Percentiles rank a stretch among this genome's conserved stretches.
These are phyloP conservation scores for Bos taurus DNA, from an alignment of 2,113 vertebrate species.

Conservation along the genomic window DNA sequence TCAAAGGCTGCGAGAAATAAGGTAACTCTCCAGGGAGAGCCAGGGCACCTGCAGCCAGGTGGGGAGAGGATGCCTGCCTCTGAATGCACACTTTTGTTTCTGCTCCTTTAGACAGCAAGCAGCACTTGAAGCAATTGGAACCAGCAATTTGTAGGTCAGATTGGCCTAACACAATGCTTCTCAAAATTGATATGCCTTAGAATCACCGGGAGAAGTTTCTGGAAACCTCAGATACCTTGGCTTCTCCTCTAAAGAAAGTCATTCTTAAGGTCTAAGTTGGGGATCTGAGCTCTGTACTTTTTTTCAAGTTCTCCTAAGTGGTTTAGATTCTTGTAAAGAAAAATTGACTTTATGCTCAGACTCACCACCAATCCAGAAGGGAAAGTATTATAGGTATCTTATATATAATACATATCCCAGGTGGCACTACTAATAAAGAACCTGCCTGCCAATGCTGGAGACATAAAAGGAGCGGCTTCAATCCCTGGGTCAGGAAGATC, in stretches of 20 bases:
- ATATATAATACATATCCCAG: neutral
- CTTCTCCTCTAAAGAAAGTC: too few relatives aligned
- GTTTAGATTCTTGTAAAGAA: neutral
- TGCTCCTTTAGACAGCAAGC: too few relatives aligned
- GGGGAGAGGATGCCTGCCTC: constrained; percentile 3
- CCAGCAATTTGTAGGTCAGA: too few relatives aligned
- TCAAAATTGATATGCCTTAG: too few relatives aligned
- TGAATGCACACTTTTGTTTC: constrained; percentile 51
- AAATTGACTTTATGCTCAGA: neutral
- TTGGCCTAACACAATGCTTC: too few relatives aligned
- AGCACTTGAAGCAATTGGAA: too few relatives aligned
- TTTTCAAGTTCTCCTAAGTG: neutral
- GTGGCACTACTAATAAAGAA: neutral
- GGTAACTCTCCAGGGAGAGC: constrained; percentile 47
- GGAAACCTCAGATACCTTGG: too few relatives aligned
- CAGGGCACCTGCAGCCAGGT: constrained; percentile 53
- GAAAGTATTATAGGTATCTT: neutral
- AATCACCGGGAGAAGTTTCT: too few relatives aligned
- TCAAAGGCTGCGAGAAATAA: constrained; percentile 70
- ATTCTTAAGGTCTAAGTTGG: too few relatives aligned
- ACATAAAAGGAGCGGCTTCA: neutral
- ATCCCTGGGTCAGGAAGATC: neutral
- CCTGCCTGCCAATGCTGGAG: neutral
- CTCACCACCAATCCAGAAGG: neutral
- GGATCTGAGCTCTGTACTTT: too few relatives aligned